Evolutionary conservation across 2,888 invertebrate species (phyloP).

Genomic region (Tiliacea citrago): DNA sequence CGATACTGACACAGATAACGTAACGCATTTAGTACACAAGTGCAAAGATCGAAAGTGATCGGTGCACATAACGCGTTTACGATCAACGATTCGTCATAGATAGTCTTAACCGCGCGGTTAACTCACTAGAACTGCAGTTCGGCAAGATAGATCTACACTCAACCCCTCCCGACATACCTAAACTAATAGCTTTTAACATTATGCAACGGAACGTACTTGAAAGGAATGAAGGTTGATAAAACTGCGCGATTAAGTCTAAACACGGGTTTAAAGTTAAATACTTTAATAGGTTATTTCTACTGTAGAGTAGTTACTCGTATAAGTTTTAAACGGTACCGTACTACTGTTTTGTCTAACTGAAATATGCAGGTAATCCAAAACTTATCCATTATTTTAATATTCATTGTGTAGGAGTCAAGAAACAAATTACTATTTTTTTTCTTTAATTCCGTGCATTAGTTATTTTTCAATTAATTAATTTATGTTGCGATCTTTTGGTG

Average conservation of each 20-base stretch:
- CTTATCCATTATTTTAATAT: too few relatives aligned
- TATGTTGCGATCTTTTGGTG: too few relatives aligned
- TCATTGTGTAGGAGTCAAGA: too few relatives aligned
- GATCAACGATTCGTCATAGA: constrained; percentile 58
- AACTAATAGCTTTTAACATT: constrained; percentile 64
- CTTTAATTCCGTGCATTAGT: too few relatives aligned
- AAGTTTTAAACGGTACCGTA: neutral
- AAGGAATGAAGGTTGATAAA: constrained; percentile 55
- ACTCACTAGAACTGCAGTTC: constrained; percentile 41
- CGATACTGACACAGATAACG: constrained; percentile 46
- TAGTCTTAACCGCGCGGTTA: constrained; percentile 56
- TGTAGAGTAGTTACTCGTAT: neutral
- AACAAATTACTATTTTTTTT: too few relatives aligned
- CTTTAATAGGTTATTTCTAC: neutral
- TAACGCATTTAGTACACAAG: constrained; percentile 48
- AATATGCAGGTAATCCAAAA: too few relatives aligned
- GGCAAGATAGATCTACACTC: constrained; percentile 37
- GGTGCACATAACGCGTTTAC: constrained; percentile 50
- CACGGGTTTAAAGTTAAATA: neutral
- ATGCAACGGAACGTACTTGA: constrained; percentile 57
- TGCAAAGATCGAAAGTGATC: constrained; percentile 66
- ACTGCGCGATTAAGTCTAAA: constrained; percentile 33
- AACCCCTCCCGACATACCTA: constrained; percentile 63
- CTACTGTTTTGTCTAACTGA: neutral
- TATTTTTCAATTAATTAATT: too few relatives aligned